Evolutionary conservation across 2,888 invertebrate genomes (phyloP).

Genomic region (Polia nebulosa): DNA sequence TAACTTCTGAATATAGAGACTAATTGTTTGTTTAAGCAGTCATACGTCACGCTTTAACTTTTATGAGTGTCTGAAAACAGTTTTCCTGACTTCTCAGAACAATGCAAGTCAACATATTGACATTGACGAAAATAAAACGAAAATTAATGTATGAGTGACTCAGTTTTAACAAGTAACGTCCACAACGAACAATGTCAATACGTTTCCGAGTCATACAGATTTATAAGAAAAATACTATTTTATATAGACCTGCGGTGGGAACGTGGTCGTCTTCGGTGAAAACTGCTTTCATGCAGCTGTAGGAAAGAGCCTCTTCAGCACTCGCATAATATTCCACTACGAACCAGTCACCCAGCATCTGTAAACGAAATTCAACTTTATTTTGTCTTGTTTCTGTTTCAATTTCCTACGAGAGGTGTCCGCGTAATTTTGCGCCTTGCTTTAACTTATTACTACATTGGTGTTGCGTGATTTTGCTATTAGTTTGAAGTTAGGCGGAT

Average conservation of each 20-base stretch:
- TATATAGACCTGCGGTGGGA: slow-evolving; percentile 77
- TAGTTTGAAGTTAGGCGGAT: slow-evolving; percentile 46
- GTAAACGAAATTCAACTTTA: slow-evolving; percentile 61
- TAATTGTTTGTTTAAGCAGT: slow-evolving; percentile 1
- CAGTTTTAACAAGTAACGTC: slow-evolving; percentile 25
- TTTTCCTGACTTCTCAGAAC: slow-evolving; percentile 1
- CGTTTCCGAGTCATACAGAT: slow-evolving; percentile 11
- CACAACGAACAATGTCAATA: slow-evolving; percentile 5
- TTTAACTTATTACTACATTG: slow-evolving; percentile 45
- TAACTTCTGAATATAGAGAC: neutral
- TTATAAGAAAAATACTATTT: slow-evolving; percentile 23
- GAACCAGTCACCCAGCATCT: slow-evolving; percentile 96
- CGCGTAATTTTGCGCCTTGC: slow-evolving; percentile 51
- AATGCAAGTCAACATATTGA: slow-evolving; percentile 13
- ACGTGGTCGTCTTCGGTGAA: slow-evolving; percentile 91
- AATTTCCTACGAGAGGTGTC: slow-evolving; percentile 14
- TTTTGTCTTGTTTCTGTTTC: accelerated
- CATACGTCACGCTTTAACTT: neutral
- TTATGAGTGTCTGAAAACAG: neutral
- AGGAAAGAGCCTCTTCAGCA: slow-evolving; percentile 96
- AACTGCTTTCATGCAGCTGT: slow-evolving; percentile 96
- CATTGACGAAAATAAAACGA: slow-evolving; percentile 42
- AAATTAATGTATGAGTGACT: slow-evolving; percentile 19
- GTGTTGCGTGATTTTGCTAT: slow-evolving; percentile 48
- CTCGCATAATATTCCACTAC: slow-evolving; percentile 97